phyloP scores from a whole-genome alignment of 2,888 invertebrate species.

The Acleris literana region DNA sequence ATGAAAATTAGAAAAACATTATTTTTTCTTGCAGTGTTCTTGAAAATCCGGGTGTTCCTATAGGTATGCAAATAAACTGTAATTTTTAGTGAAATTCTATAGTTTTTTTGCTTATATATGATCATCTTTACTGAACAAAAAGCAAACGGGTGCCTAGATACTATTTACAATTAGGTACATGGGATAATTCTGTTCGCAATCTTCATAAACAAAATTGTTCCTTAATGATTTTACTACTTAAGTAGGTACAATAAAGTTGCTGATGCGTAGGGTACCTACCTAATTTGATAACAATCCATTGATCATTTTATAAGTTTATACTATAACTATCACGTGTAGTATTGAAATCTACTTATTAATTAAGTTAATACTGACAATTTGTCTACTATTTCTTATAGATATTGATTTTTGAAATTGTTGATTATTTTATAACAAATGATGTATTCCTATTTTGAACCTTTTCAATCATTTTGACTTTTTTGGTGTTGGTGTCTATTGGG shows the following conservation, averaged over 20 bases:
- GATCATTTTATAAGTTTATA: too few relatives aligned
- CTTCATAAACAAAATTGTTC: too few relatives aligned
- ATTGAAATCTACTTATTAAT: conserved; percentile 20
- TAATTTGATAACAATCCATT: too few relatives aligned
- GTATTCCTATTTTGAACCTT: conserved; percentile 37
- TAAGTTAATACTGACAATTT: conserved; percentile 17
- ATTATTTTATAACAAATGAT: conserved; percentile 41
- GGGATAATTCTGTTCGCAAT: too few relatives aligned
- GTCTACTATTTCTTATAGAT: conserved; percentile 20
- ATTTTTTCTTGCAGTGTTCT: too few relatives aligned
- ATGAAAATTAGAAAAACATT: too few relatives aligned
- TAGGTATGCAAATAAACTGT: conserved; percentile 24
- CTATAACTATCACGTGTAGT: not conserved
- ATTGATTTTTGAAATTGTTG: conserved; percentile 38
- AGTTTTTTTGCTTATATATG: conserved; percentile 20
- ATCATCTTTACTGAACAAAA: too few relatives aligned
- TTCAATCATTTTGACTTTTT: conserved; percentile 40
- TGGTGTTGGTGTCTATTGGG: conserved; percentile 61
- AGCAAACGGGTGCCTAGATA: too few relatives aligned
- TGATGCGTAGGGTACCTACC: too few relatives aligned
- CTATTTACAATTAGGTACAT: too few relatives aligned
- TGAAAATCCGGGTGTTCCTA: not conserved
- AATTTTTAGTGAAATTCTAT: conserved; percentile 25
- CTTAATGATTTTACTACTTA: too few relatives aligned
- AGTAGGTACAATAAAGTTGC: too few relatives aligned